Conservation (phyloP, 2,113 vertebrate species). For the Austrofundulus limnaeus region DNA sequence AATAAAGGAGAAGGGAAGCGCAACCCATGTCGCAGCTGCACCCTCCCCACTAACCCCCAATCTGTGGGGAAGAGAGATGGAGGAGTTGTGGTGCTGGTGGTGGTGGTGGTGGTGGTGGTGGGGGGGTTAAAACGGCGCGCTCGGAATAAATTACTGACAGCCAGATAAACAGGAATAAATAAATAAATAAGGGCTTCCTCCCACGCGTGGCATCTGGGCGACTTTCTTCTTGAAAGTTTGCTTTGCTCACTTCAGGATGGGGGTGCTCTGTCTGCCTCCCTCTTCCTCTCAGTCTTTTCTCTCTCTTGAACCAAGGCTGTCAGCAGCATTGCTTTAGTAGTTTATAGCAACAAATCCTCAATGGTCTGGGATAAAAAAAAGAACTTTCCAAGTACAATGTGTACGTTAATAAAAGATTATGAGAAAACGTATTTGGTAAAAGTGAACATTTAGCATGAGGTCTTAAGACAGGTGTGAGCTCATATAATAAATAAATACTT, state of each 20-base stretch:
- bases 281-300: conserved; percentile 23
- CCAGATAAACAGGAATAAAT: conserved; percentile 79
- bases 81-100: too few species aligned
- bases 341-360: conserved; percentile 44
- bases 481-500: too few species aligned
- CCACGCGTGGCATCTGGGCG: conserved; percentile 73
- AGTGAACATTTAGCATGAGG: background rate
- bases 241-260: conserved; percentile 75
- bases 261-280: conserved; percentile 44
- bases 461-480: too few species aligned
- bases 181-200: conserved; percentile 77
- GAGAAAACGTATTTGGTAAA: background rate
- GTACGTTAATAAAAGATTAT: conserved; percentile 11
- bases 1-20: conserved; percentile 48
- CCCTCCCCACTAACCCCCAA: conserved; percentile 52
- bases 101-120: conserved; percentile 40
- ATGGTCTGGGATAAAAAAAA: conserved; percentile 5
- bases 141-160: conserved; percentile 79
- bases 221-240: conserved; percentile 80
- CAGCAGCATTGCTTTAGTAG: conserved; percentile 29
- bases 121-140: conserved; percentile 66
- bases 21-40: conserved; percentile 49
- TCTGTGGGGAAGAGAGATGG: conserved; percentile 56
- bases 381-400: conserved; percentile 21
- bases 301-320: conserved; percentile 13